Percentiles rank a stretch among this genome's conserved stretches.
Conservation (phyloP, 2,888 invertebrate genomes). For the Lochmaea capreae region DNA sequence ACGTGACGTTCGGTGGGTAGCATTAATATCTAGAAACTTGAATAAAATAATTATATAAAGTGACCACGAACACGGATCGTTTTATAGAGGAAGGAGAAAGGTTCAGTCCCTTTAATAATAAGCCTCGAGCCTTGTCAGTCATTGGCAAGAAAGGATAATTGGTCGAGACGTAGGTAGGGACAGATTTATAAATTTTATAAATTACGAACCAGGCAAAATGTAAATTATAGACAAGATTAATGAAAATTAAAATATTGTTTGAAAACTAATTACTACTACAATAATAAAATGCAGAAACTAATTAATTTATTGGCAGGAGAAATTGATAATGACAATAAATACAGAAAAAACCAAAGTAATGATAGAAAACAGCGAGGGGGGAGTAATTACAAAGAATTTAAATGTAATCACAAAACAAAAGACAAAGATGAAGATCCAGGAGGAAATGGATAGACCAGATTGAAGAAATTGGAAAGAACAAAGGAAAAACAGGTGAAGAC, state of each 20-base stretch:
- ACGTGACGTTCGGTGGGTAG: slow-evolving; percentile 4
- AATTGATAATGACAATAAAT: too few species aligned
- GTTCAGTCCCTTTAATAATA: slow-evolving; percentile 2
- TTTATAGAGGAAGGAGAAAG: not conserved
- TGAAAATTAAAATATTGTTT: not conserved
- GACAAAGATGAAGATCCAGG: too few species aligned
- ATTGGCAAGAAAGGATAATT: not conserved
- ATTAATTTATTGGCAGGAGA: too few species aligned
- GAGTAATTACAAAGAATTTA: too few species aligned
- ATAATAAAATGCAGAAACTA: too few species aligned
- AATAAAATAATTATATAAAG: not conserved
- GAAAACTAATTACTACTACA: too few species aligned
- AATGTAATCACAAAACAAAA: too few species aligned
- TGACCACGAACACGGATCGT: slow-evolving; percentile 3
- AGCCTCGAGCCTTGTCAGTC: not conserved
- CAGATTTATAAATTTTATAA: not conserved
- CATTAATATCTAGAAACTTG: not conserved
- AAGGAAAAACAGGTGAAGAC: too few species aligned
- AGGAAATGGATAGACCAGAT: too few species aligned
- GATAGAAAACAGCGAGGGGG: too few species aligned
- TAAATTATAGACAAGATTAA: not conserved
- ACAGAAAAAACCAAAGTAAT: too few species aligned
- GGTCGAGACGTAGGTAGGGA: not conserved
- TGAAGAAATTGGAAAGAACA: too few species aligned
- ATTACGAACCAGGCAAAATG: not conserved